These are phyloP conservation scores for Ephialtes manifestator DNA, from an alignment of 2,888 invertebrate genomes.

Conservation along the genomic window DNA sequence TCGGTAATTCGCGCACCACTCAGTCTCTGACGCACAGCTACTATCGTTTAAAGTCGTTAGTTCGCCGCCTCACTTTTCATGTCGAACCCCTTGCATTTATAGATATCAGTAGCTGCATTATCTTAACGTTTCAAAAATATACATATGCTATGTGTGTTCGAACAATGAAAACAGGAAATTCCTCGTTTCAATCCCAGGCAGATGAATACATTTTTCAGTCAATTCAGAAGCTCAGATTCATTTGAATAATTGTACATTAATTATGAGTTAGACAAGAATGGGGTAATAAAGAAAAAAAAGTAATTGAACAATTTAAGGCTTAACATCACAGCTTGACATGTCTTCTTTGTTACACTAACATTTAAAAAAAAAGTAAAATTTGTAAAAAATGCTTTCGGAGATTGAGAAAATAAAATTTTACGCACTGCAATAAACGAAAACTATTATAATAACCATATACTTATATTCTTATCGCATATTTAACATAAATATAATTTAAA, in stretches of 20 bases:
- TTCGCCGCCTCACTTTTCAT: background rate
- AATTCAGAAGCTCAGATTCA: background rate
- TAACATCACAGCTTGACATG: too few relatives aligned
- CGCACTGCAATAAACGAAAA: too few relatives aligned
- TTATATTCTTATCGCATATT: too few relatives aligned
- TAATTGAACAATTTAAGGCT: too few relatives aligned
- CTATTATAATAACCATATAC: too few relatives aligned
- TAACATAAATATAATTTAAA: too few relatives aligned
- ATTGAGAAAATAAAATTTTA: too few relatives aligned
- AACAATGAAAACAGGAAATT: constrained; percentile 35
- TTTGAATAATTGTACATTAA: background rate
- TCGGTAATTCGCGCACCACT: constrained; percentile 18
- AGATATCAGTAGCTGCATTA: constrained; percentile 13
- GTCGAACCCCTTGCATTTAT: background rate
- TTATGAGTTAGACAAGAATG: too few relatives aligned
- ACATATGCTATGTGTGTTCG: background rate
- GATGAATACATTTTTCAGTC: background rate
- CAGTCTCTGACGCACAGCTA: constrained; percentile 58
- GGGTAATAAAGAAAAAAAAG: too few relatives aligned
- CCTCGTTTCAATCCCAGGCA: background rate
- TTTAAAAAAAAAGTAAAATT: too few relatives aligned
- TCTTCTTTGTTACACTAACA: too few relatives aligned
- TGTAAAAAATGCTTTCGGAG: too few relatives aligned
- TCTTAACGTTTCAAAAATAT: constrained; percentile 42
- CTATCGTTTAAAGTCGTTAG: constrained; percentile 47